phyloP scores from a whole-genome alignment of 2,797 vertebrate species.

The Lutjanus campechanus region DNA sequence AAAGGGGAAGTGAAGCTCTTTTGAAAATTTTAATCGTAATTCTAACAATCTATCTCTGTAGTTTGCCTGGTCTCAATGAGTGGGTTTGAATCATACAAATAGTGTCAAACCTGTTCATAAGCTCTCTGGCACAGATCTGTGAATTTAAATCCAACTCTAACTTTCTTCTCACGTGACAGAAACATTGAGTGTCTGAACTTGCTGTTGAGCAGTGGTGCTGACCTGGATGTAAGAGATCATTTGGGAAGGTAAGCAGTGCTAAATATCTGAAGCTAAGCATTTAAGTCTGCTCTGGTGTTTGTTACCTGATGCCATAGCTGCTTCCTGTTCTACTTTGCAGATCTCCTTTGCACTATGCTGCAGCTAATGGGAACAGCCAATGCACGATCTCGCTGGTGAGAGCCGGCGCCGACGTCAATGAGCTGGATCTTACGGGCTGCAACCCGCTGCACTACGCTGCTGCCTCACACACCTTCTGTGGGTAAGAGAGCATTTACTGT shows the following conservation, averaged over 20 bases:
- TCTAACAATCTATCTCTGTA: no score
- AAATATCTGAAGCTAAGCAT: background rate
- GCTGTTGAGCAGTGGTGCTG: conserved; percentile 92
- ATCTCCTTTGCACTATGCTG: conserved; percentile 94
- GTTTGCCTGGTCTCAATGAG: no score
- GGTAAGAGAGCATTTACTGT: conserved; percentile 81
- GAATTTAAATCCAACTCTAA: background rate
- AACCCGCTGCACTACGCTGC: conserved; percentile 95
- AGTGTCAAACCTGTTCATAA: conserved; percentile 1
- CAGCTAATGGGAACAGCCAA: conserved; percentile 94
- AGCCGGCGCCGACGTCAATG: conserved; percentile 91
- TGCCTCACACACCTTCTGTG: conserved; percentile 92
- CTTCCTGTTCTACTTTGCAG: conserved; percentile 70
- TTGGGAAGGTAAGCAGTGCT: conserved; percentile 89
- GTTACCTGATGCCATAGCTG: conserved; percentile 5
- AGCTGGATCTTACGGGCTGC: conserved; percentile 92
- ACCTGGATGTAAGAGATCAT: conserved; percentile 92
- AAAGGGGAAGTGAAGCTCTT: no score
- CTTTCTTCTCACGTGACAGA: conserved; percentile 76
- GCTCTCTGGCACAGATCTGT: conserved; percentile 21
- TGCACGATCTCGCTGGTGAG: conserved; percentile 92
- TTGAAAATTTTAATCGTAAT: no score
- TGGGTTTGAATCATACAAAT: background rate
- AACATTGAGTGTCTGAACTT: conserved; percentile 97
- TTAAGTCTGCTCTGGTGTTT: conserved; percentile 10